Conservation (phyloP, 2,888 invertebrate genomes). For the Leucozona laternaria region DNA sequence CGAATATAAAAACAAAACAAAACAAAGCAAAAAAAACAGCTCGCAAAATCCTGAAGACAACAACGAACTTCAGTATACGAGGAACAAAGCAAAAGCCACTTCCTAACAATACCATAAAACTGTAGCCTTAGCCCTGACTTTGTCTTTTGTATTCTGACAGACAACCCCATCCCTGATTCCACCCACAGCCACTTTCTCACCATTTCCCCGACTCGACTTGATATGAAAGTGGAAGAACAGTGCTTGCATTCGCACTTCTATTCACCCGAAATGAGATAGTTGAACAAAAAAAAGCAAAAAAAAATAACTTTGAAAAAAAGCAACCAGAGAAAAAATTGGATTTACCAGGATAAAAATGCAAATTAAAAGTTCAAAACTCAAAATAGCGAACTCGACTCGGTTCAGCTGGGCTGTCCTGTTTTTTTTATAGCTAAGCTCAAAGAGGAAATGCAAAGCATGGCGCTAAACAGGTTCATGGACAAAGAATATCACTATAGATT, state of each 20-base stretch:
- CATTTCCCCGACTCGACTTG: background rate
- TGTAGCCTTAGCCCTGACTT: conserved; percentile 75
- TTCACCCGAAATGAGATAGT: conserved; percentile 60
- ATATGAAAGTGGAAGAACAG: conserved; percentile 57
- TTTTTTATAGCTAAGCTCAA: background rate
- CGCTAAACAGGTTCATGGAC: conserved; percentile 6
- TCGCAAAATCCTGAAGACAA: conserved; percentile 48
- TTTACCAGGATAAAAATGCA: conserved; percentile 74
- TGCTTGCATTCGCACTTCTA: conserved; percentile 75
- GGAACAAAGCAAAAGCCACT: conserved; percentile 73
- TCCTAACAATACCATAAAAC: conserved; percentile 71
- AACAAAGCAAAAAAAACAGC: conserved; percentile 7
- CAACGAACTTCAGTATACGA: conserved; percentile 57
- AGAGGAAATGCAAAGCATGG: conserved; percentile 43
- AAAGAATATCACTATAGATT: conserved; percentile 60
- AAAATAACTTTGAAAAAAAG: conserved; percentile 4
- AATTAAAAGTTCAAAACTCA: conserved; percentile 73
- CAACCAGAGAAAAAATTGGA: conserved; percentile 49
- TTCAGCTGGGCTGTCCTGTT: conserved; percentile 3
- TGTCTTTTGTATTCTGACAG: conserved; percentile 67
- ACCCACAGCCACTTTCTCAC: conserved; percentile 1
- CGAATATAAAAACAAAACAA: conserved; percentile 18
- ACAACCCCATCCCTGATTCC: background rate
- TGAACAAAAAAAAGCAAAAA: conserved; percentile 21
- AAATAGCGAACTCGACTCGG: conserved; percentile 19